Conservation (phyloP, 2,797 vertebrate species). For the Falco rusticolus region DNA sequence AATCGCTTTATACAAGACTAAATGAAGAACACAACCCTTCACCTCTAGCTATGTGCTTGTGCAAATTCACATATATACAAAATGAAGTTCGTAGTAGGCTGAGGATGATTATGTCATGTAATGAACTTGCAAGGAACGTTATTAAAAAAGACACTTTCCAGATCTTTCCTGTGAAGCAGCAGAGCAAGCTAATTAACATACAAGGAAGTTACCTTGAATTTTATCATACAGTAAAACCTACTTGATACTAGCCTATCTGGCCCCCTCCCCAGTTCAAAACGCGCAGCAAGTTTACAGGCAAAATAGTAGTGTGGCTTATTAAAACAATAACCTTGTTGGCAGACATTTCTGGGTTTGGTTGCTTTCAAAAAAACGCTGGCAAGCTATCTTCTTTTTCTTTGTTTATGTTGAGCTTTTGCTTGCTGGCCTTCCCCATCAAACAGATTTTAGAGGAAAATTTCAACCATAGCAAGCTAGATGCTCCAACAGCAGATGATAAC, state of each 20-base stretch:
- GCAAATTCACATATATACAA: background rate
- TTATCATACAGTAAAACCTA: background rate
- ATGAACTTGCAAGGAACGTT: background rate
- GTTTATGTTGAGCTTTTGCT: background rate
- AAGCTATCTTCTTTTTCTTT: background rate
- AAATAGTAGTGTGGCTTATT: background rate
- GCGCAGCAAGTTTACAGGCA: background rate
- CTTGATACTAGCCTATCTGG: background rate
- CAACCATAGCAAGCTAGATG: background rate
- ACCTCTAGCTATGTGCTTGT: background rate
- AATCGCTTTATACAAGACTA: background rate
- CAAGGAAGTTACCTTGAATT: background rate
- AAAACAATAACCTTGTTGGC: background rate
- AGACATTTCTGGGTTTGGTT: background rate
- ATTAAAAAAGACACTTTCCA: background rate
- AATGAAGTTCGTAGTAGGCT: background rate
- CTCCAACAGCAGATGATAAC: background rate
- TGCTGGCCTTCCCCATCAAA: background rate
- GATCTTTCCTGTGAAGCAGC: background rate
- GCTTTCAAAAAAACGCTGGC: background rate
- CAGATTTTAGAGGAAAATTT: background rate
- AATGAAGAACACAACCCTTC: background rate
- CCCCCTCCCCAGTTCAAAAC: background rate
- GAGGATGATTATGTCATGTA: background rate
- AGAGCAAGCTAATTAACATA: background rate